Conservation (phyloP, 2,113 vertebrate species). For the Phrynosoma blainvillii region DNA sequence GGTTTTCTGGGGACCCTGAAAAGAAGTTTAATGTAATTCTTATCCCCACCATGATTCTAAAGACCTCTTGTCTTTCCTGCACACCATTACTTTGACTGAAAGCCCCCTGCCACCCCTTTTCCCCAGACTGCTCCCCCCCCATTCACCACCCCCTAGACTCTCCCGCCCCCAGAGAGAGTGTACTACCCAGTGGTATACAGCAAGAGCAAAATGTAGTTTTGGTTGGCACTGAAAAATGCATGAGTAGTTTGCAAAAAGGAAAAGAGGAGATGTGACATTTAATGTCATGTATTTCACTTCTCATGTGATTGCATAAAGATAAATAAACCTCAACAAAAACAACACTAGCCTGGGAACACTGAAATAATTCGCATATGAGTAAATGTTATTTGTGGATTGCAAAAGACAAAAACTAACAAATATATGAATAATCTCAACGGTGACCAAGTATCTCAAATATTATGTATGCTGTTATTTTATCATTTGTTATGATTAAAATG, state of each 20-base stretch:
- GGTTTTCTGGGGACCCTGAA: too few relatives aligned
- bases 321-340: too few relatives aligned
- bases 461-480: conserved; percentile 9
- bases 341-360: background rate
- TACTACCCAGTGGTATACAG: too few relatives aligned
- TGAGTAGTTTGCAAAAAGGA: background rate
- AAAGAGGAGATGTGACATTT: background rate
- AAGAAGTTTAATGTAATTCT: too few relatives aligned
- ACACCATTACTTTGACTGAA: too few relatives aligned
- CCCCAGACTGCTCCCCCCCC: too few relatives aligned
- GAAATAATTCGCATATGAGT: conserved; percentile 22
- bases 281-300: background rate
- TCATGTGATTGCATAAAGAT: background rate
- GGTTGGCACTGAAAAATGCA: background rate
- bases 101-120: too few relatives aligned
- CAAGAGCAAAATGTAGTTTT: background rate
- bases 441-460: background rate
- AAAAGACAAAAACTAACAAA: background rate
- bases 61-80: too few relatives aligned
- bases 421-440: background rate
- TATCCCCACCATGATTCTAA: too few relatives aligned
- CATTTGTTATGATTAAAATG: background rate
- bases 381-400: conserved; percentile 26
- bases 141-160: too few relatives aligned
- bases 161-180: too few relatives aligned